A percentile compares a stretch with the other conserved stretches of the same genome.
Conservation (phyloP, 1,140 invertebrate genomes). For the Oryzaephilus surinamensis region DNA sequence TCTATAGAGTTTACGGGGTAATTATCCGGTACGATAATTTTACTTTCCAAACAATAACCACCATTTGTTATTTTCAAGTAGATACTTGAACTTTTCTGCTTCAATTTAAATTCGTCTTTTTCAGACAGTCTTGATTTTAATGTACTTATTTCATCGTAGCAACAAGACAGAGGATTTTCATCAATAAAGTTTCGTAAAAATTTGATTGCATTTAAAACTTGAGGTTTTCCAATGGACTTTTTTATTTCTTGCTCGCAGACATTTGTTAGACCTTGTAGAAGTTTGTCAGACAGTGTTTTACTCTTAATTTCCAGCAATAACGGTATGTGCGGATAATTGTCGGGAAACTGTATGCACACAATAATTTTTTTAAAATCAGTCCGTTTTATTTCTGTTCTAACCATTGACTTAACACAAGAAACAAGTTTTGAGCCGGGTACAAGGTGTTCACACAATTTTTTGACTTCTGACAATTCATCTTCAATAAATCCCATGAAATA, state of each 20-base stretch:
- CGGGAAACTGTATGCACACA: slow-evolving; percentile 55
- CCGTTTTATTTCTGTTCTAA: slow-evolving; percentile 56
- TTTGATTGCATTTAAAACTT: slow-evolving; percentile 43
- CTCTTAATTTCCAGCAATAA: slow-evolving; percentile 64
- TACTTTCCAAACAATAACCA: slow-evolving; percentile 49
- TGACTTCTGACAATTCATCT: slow-evolving; percentile 53
- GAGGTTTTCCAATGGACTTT: slow-evolving; percentile 48
- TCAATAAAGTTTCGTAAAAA: slow-evolving; percentile 58
- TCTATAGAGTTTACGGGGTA: slow-evolving; percentile 50
- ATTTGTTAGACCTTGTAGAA: slow-evolving; percentile 50
- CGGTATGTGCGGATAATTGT: slow-evolving; percentile 45
- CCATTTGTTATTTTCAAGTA: slow-evolving; percentile 47
- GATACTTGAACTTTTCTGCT: slow-evolving; percentile 55
- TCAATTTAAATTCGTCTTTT: slow-evolving; percentile 52
- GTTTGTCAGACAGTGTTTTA: slow-evolving; percentile 53
- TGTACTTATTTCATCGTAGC: slow-evolving; percentile 58
- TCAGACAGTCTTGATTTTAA: slow-evolving; percentile 44
- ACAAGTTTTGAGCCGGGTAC: slow-evolving; percentile 51
- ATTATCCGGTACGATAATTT: slow-evolving; percentile 50
- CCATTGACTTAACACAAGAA: slow-evolving; percentile 53
- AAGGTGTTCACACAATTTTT: slow-evolving; percentile 49
- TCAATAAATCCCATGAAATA: slow-evolving; percentile 51
- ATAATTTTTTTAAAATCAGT: slow-evolving; percentile 51
- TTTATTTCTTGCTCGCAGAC: slow-evolving; percentile 57
- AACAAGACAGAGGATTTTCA: slow-evolving; percentile 62